These are phyloP conservation scores for Bos indicus DNA, from an alignment of 2,113 vertebrate genomes.

Conservation along the genomic window DNA sequence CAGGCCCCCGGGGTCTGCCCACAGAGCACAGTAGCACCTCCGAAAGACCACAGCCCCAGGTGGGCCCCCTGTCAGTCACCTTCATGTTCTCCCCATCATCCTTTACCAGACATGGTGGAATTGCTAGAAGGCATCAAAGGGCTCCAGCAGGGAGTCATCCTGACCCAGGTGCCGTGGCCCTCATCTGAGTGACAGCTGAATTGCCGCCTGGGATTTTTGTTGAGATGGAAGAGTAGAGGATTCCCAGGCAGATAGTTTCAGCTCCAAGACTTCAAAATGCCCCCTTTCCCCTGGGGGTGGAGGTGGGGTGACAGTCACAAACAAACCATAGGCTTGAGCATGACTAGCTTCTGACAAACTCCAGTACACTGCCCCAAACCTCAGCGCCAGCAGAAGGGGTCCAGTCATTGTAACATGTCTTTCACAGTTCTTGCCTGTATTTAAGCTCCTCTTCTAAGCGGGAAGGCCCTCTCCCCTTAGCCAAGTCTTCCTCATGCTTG, in stretches of 20 bases:
- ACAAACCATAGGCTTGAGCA: not conserved
- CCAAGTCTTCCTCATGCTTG: not conserved
- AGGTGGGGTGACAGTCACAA: not conserved
- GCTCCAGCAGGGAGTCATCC: not conserved
- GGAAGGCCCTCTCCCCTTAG: conserved; percentile 1
- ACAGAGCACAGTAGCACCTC: not conserved
- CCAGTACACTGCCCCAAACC: not conserved
- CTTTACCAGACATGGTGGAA: not conserved
- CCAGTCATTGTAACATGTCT: not conserved
- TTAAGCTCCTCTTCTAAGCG: not conserved
- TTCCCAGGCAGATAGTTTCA: not conserved
- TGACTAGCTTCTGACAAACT: not conserved
- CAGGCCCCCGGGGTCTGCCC: not conserved
- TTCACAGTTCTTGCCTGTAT: not conserved
- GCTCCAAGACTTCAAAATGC: not conserved
- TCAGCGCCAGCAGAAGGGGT: not conserved
- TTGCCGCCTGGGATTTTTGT: not conserved
- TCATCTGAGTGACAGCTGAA: not conserved
- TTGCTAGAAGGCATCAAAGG: not conserved
- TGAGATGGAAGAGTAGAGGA: not conserved
- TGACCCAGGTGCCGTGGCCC: not conserved
- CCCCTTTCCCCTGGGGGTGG: not conserved
- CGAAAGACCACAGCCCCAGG: not conserved
- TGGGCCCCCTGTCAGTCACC: not conserved
- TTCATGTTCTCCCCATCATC: not conserved